Evolutionary conservation across 1,140 invertebrate genomes (phyloP).

Genomic region (Anadara kagoshimensis): DNA sequence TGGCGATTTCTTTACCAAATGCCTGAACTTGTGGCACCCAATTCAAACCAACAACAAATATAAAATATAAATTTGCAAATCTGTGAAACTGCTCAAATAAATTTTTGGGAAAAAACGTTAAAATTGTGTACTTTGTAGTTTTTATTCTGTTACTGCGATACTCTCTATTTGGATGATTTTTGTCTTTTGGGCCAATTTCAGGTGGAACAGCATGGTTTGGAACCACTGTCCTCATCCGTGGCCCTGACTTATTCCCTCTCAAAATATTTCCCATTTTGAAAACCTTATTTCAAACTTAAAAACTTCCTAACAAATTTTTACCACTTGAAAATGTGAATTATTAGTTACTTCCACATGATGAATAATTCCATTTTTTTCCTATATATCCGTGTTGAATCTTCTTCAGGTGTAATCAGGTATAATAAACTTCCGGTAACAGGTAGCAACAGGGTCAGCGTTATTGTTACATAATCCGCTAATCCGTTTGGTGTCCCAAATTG

Average conservation of each 20-base stretch:
- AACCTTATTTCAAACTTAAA: neutral
- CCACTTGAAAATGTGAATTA: neutral
- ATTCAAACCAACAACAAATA: constrained; percentile 94
- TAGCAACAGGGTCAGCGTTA: no score
- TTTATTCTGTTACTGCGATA: constrained; percentile 76
- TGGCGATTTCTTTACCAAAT: constrained; percentile 96
- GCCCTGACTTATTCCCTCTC: constrained; percentile 46
- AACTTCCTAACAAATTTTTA: neutral
- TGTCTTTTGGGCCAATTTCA: constrained; percentile 73
- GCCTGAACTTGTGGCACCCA: constrained; percentile 93
- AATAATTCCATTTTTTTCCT: no score
- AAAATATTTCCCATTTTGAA: constrained; percentile 52
- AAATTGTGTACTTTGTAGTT: constrained; percentile 96
- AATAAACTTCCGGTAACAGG: no score
- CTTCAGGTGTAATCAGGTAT: no score
- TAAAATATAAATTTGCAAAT: constrained; percentile 98
- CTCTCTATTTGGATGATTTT: constrained; percentile 88
- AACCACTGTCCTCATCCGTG: constrained; percentile 61
- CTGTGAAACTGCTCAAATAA: constrained; percentile 98
- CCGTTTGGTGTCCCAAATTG: no score
- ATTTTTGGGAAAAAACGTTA: constrained; percentile 97
- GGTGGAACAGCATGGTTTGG: constrained; percentile 73
- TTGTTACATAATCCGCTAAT: no score
- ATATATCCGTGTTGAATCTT: no score
- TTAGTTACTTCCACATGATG: no score